Evolutionary conservation across 2,888 invertebrate genomes (phyloP).

Genomic region (Drosophila trichaetosa): DNA sequence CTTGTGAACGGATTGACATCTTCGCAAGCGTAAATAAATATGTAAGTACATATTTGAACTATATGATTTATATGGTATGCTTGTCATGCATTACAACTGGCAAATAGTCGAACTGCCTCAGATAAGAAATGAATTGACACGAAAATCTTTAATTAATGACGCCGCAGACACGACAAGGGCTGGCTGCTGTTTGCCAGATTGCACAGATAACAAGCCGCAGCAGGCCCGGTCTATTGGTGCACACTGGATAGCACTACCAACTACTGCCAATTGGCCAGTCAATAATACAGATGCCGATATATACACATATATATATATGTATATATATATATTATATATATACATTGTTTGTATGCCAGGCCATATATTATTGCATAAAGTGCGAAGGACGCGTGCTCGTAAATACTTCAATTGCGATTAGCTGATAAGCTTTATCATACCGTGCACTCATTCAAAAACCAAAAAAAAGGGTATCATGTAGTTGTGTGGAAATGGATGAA

Average conservation of each 20-base stretch:
- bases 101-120: slow-evolving; percentile 28
- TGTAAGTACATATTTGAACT: neutral
- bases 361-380: slow-evolving; percentile 33
- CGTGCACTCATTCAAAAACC: neutral
- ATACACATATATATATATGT: neutral
- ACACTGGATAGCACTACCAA: neutral
- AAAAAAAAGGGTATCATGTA: neutral
- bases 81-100: neutral
- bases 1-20: neutral
- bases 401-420: slow-evolving; percentile 54
- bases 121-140: slow-evolving; percentile 52
- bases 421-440: slow-evolving; percentile 28
- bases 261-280: neutral
- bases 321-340: slow-evolving; percentile 2
- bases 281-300: neutral
- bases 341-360: neutral
- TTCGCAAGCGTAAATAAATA: neutral
- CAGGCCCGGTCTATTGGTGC: neutral
- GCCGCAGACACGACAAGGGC: slow-evolving; percentile 34
- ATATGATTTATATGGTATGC: neutral
- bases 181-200: slow-evolving; percentile 55
- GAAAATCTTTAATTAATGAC: slow-evolving; percentile 66
- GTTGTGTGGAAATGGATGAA: neutral
- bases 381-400: slow-evolving; percentile 47
- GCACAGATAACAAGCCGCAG: slow-evolving; percentile 32